Percentiles rank a stretch among this genome's conserved stretches.
Evolutionary conservation across 2,797 vertebrate species (phyloP).

Genomic region (Apodemus agrarius): DNA sequence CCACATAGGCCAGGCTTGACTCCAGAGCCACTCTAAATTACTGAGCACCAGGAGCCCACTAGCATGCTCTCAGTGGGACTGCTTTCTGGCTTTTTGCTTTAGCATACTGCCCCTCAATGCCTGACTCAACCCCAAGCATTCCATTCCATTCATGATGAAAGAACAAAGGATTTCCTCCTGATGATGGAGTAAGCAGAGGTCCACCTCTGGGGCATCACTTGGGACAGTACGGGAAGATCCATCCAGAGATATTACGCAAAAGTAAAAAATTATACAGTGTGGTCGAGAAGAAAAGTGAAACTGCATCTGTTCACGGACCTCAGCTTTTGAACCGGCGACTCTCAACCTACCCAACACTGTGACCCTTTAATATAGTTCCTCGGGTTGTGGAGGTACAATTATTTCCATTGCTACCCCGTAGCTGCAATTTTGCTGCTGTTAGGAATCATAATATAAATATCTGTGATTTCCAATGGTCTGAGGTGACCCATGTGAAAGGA

Average conservation of each 20-base stretch:
- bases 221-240: neutral
- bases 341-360: neutral
- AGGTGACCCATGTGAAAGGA: neutral
- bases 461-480: neutral
- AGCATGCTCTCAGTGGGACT: neutral
- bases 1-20: rapidly evolving
- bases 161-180: neutral
- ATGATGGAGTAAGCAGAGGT: neutral
- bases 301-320: neutral
- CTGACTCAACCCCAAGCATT: neutral
- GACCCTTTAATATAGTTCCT: neutral
- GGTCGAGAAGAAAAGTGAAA: neutral
- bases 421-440: neutral
- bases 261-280: neutral
- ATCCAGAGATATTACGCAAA: neutral
- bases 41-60: neutral
- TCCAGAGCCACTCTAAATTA: neutral
- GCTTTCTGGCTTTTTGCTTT: neutral
- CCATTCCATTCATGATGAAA: no score
- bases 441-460: neutral
- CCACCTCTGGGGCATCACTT: neutral
- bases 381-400: neutral
- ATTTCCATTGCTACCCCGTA: neutral
- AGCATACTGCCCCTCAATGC: neutral
- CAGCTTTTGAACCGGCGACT: neutral